Percentiles rank a stretch among this genome's conserved stretches.
These are phyloP conservation scores for Hesperia comma DNA, from an alignment of 2,888 invertebrate species.

Conservation along the genomic window DNA sequence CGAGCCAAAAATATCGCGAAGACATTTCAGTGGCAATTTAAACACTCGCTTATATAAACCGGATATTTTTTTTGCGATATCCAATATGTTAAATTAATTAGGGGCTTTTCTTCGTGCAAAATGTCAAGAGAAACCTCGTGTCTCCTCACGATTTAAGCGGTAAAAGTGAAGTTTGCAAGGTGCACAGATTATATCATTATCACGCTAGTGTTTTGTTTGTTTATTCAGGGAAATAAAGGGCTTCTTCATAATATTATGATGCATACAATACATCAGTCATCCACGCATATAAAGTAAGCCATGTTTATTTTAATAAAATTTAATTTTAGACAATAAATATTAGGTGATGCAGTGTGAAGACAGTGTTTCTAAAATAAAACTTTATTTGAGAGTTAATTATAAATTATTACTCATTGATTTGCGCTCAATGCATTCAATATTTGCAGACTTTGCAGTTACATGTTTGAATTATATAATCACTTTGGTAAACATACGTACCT, in stretches of 20 bases:
- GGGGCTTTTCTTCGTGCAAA: conserved; percentile 22
- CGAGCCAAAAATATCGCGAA: neutral
- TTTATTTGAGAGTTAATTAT: too few species aligned
- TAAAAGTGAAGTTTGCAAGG: conserved; percentile 4
- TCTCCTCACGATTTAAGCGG: conserved; percentile 10
- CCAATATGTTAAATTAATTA: conserved; percentile 31
- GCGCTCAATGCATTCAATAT: too few species aligned
- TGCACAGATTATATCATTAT: conserved; percentile 19
- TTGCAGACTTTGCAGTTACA: too few species aligned
- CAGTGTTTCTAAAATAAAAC: too few species aligned
- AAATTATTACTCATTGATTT: too few species aligned
- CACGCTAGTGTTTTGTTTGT: conserved; percentile 7
- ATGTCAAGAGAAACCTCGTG: conserved; percentile 30
- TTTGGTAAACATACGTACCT: too few species aligned
- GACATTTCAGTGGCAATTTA: conserved; percentile 5
- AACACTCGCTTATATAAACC: conserved; percentile 6
- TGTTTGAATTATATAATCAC: too few species aligned
- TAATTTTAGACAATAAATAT: too few species aligned
- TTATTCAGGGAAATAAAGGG: neutral
- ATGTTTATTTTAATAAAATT: too few species aligned
- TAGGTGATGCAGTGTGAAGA: too few species aligned
- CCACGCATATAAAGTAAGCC: too few species aligned
- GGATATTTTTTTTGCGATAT: conserved; percentile 22
- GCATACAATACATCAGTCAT: too few species aligned
- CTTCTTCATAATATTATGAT: neutral